These are phyloP conservation scores for Thaumatotibia leucotreta DNA, from an alignment of 1,140 invertebrate genomes.

Conservation along the genomic window DNA sequence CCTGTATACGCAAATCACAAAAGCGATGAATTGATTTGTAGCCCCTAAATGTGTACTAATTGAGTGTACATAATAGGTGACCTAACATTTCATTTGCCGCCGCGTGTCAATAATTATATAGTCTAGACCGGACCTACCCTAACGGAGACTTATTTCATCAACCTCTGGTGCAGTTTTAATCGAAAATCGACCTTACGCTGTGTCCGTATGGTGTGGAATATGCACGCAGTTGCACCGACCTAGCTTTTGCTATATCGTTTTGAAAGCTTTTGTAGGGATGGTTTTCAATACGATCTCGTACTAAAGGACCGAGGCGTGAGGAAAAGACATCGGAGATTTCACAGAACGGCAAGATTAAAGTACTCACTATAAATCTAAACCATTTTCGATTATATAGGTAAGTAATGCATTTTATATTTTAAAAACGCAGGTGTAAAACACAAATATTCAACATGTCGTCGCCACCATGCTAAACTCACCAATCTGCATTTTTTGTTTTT, in stretches of 20 bases:
- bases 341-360: no score
- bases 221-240: background rate
- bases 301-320: background rate
- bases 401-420: no score
- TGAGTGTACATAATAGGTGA: background rate
- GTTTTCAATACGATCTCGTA: background rate
- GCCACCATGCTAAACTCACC: no score
- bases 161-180: background rate
- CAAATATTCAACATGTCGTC: no score
- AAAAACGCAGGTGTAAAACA: no score
- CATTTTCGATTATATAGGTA: no score
- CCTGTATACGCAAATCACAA: background rate
- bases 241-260: background rate
- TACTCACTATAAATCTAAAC: no score
- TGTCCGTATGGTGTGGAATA: background rate
- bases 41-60: background rate
- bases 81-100: background rate
- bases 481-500: no score
- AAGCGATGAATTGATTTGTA: background rate
- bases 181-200: background rate
- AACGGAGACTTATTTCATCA: conserved; percentile 29
- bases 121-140: conserved; percentile 46
- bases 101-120: conserved; percentile 1
- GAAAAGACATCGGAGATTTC: no score
- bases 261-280: background rate